Evolutionary conservation across 2,888 invertebrate species (phyloP), one percentile per base, ranked within the genome.

Genomic region (Chelonus formosanus): DNA sequence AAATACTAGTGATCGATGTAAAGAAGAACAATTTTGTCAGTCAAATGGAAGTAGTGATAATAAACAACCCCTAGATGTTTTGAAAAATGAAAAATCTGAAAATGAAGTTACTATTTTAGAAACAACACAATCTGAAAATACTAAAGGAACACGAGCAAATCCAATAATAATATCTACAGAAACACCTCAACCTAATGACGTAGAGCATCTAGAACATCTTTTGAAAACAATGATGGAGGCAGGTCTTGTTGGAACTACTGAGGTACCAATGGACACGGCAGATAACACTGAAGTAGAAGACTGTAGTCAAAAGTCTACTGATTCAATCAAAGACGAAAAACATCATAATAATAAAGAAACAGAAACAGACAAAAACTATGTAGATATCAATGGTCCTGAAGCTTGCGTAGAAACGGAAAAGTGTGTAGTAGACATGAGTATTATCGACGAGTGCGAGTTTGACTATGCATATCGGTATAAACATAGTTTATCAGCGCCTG

Each of bases 201-300:
- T 79, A n/a, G 81, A 83, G 59, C 80, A 82, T 64, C 68, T 83
- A 32, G 80, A 80, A 54, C 76, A 72, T 67, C 68, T 83, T 63
- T 67, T 83, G 8, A 76, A 79, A 4, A 79, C 78, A 48, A 81
- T 81, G 47, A 79, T 84, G 74, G 82, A 80, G 45, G 72, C 79
- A 6, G 78, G 79, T 53, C 74, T 81, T 36, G 75, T 73, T 10
- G 47, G 50, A 36, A 45, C 55, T 44, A 36, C 5, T 36, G 40
- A 31, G 10, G 44, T 32, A 3, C 36, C 35, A 44, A n/a, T 70
- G 5, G 56, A 66, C 43, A 67, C 70, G 10, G 65, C 71, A 50
- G 53, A 63, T 20, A 67, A 69, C 8, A 56, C 56, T 8, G 61
- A 61, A 31, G 66, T 35, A 8, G 70, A 60, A 54, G 20, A 20